Percentiles rank a stretch among this genome's conserved stretches.
phyloP scores from a whole-genome alignment of 2,888 invertebrate species.

The Pseudeuparius sepicola region DNA sequence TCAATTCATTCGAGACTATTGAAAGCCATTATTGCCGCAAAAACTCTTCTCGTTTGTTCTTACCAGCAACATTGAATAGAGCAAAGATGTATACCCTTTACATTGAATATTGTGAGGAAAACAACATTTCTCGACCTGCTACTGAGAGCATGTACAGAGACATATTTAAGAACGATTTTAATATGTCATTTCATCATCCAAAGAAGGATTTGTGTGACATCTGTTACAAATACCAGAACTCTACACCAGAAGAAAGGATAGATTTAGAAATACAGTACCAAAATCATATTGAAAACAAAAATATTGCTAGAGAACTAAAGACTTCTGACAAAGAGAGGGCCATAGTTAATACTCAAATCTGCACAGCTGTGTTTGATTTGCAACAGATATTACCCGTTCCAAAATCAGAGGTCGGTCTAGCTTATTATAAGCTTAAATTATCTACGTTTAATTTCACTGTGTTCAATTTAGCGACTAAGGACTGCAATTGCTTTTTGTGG shows the following conservation, averaged over 20 bases:
- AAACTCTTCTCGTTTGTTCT: slow-evolving; percentile 10
- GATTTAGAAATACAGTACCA: slow-evolving; percentile 18
- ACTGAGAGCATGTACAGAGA: slow-evolving; percentile 15
- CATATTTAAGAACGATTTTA: slow-evolving; percentile 26
- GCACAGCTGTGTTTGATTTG: slow-evolving; percentile 18
- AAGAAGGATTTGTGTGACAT: slow-evolving; percentile 23
- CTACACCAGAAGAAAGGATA: slow-evolving; percentile 15
- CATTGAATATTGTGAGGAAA: slow-evolving; percentile 15
- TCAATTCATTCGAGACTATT: slow-evolving; percentile 18
- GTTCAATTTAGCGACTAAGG: slow-evolving; percentile 13
- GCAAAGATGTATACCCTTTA: slow-evolving; percentile 17
- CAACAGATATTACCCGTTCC: slow-evolving; percentile 15
- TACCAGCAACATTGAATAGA: slow-evolving; percentile 17
- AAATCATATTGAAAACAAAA: slow-evolving; percentile 22
- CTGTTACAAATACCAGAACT: slow-evolving; percentile 17
- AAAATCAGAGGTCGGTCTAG: slow-evolving; percentile 15
- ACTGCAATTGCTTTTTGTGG: slow-evolving; percentile 18
- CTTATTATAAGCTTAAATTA: slow-evolving; percentile 18
- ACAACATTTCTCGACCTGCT: slow-evolving; percentile 14
- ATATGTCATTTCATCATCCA: slow-evolving; percentile 25
- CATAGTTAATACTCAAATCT: slow-evolving; percentile 9
- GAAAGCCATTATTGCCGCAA: slow-evolving; percentile 20
- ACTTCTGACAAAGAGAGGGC: slow-evolving; percentile 12
- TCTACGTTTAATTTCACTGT: slow-evolving; percentile 16
- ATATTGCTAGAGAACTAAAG: slow-evolving; percentile 23